Evolutionary conservation across 2,888 invertebrate species (phyloP).

Genomic region (Neelides folsomi): DNA sequence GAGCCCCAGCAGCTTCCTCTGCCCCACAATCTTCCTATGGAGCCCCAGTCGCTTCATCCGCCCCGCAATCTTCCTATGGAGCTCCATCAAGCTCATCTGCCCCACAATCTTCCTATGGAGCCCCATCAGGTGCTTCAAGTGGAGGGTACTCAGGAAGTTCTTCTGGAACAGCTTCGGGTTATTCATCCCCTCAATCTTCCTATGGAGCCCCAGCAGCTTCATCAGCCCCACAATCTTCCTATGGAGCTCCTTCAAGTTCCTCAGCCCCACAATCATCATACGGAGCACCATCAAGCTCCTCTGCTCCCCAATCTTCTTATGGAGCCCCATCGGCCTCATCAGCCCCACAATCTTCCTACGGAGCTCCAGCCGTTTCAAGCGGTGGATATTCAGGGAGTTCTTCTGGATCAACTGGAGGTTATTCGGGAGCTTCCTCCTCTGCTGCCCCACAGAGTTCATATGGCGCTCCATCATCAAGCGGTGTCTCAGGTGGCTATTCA

Average conservation of each 20-base stretch:
- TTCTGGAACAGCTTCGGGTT: background rate
- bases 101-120: conserved; percentile 6
- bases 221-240: conserved; percentile 44
- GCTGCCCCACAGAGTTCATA: conserved; percentile 2
- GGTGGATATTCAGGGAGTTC: conserved; percentile 1
- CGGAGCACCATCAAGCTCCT: conserved; percentile 5
- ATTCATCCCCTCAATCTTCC: conserved; percentile 1
- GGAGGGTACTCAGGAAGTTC: conserved; percentile 2
- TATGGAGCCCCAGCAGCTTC: conserved; percentile 9
- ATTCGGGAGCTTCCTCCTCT: background rate
- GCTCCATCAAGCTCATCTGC: conserved; percentile 17
- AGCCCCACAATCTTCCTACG: background rate
- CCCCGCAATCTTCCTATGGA: background rate
- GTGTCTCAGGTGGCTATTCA: conserved; percentile 1
- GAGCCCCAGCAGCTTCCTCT: conserved; percentile 3
- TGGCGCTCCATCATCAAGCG: conserved; percentile 2
- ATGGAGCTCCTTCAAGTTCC: background rate
- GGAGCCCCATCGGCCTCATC: conserved; percentile 6
- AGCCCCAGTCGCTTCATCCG: conserved; percentile 50
- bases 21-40: conserved; percentile 5
- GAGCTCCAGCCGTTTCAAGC: background rate
- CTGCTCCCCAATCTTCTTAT: conserved; percentile 3
- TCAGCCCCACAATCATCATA: conserved; percentile 1
- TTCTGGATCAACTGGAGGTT: background rate
- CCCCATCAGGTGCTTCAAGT: conserved; percentile 7